These are phyloP conservation scores for Lepilemur ruficaudatus DNA, from an alignment of 2,797 vertebrate species.

Conservation along the genomic window DNA sequence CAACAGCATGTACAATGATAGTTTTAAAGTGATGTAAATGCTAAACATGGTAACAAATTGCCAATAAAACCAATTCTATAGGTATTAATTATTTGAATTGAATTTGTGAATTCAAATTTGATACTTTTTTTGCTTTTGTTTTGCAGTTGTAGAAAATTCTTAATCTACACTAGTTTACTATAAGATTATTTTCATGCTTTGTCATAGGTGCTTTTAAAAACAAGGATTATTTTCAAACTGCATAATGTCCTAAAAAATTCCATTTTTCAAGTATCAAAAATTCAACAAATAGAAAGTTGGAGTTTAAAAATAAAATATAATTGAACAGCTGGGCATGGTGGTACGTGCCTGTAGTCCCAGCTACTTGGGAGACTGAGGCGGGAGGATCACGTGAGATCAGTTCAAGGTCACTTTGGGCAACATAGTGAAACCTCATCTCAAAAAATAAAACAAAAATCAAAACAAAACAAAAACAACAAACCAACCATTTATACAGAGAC, in stretches of 20 bases:
- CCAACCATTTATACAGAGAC: too few relatives aligned
- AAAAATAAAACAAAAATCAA: background rate
- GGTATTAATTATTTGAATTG: background rate
- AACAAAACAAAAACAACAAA: background rate
- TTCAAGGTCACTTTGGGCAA: background rate
- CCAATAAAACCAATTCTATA: background rate
- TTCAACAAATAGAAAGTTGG: background rate
- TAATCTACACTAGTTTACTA: background rate
- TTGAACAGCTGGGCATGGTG: background rate
- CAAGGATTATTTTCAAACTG: conserved; percentile 69
- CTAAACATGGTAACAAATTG: background rate
- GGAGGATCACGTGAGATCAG: background rate
- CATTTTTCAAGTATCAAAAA: conserved; percentile 11
- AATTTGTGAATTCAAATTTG: conserved; percentile 69
- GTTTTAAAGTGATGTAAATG: background rate
- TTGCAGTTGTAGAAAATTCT: conserved; percentile 51
- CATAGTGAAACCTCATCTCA: background rate
- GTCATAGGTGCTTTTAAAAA: background rate
- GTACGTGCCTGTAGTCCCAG: background rate
- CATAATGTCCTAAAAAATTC: conserved; percentile 22
- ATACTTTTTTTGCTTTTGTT: conserved; percentile 54
- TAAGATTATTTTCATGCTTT: background rate
- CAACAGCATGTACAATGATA: background rate
- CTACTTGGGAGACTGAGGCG: background rate
- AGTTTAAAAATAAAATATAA: conserved; percentile 48